phyloP scores from a whole-genome alignment of 92 coral and sea anemone species.

The Zoanthus sociatus region DNA sequence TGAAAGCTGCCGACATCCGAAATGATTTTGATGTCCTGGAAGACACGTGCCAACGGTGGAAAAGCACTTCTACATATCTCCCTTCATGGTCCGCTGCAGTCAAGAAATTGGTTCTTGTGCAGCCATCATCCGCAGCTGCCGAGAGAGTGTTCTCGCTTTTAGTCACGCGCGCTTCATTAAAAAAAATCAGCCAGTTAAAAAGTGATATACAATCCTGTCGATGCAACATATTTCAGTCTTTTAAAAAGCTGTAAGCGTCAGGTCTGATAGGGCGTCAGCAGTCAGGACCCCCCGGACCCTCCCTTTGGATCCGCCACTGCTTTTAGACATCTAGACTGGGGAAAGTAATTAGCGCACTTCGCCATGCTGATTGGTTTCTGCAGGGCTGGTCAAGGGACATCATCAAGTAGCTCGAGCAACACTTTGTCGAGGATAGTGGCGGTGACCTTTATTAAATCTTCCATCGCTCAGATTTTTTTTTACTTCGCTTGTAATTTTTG shows the following conservation, averaged over 20 bases:
- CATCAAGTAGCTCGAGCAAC: not conserved
- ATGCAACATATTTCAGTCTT: no score
- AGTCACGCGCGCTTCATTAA: not conserved
- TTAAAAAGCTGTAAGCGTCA: no score
- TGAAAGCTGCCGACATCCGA: conserved; percentile 44
- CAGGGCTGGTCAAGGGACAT: not conserved
- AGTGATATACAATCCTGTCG: no score
- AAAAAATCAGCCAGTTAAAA: no score
- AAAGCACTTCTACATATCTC: conserved; percentile 25
- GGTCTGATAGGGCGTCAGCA: no score
- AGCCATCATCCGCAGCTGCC: conserved; percentile 18
- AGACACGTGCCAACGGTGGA: conserved; percentile 55
- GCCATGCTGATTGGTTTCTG: not conserved
- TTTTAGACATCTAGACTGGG: not conserved
- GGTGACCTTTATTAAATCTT: not conserved
- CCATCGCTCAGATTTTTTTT: not conserved
- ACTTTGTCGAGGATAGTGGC: not conserved
- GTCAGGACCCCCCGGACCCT: no score
- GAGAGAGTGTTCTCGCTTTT: conserved; percentile 25
- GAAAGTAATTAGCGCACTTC: conserved; percentile 12
- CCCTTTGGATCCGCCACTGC: no score
- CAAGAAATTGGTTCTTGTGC: not conserved
- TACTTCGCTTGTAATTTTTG: not conserved
- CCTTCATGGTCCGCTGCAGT: conserved; percentile 54
- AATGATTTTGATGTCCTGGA: conserved; percentile 46